phyloP scores from a whole-genome alignment of 2,113 vertebrate genomes.

The Labeo catla region DNA sequence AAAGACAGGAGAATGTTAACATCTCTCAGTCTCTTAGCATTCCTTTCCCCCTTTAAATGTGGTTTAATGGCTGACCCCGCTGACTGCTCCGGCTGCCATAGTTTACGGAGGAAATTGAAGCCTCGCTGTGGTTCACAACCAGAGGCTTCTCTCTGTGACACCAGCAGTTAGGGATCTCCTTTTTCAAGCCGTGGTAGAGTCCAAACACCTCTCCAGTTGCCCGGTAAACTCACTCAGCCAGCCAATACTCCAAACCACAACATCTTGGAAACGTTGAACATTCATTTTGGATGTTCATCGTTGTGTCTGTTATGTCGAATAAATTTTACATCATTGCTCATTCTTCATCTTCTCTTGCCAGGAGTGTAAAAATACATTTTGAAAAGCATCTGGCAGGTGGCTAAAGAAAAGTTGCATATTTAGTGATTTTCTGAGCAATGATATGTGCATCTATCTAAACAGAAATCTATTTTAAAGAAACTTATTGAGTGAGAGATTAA shows the following conservation, averaged over 20 bases:
- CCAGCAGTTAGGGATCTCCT: slow-evolving; percentile 33
- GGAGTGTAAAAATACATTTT: background rate
- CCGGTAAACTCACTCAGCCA: slow-evolving; percentile 26
- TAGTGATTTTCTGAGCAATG: background rate
- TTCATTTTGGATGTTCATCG: background rate
- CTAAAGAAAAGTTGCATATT: background rate
- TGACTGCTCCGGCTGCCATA: slow-evolving; percentile 34
- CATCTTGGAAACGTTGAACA: background rate
- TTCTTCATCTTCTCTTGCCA: background rate
- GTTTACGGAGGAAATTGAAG: slow-evolving; percentile 57
- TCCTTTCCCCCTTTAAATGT: slow-evolving; percentile 44
- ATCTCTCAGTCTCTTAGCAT: slow-evolving; percentile 40
- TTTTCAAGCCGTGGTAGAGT: background rate
- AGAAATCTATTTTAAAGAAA: too few species aligned
- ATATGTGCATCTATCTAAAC: too few species aligned
- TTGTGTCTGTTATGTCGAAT: background rate
- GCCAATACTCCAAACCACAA: background rate
- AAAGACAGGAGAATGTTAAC: slow-evolving; percentile 50
- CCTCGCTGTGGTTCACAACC: slow-evolving; percentile 41
- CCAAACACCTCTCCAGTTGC: slow-evolving; percentile 34
- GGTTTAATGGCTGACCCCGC: slow-evolving; percentile 52
- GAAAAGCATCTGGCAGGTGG: background rate
- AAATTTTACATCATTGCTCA: background rate
- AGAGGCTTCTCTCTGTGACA: slow-evolving; percentile 30
- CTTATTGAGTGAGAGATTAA: background rate